Base-by-base conservation (phyloP, 2,797 vertebrate species). In the Pristis pectinata region DNA sequence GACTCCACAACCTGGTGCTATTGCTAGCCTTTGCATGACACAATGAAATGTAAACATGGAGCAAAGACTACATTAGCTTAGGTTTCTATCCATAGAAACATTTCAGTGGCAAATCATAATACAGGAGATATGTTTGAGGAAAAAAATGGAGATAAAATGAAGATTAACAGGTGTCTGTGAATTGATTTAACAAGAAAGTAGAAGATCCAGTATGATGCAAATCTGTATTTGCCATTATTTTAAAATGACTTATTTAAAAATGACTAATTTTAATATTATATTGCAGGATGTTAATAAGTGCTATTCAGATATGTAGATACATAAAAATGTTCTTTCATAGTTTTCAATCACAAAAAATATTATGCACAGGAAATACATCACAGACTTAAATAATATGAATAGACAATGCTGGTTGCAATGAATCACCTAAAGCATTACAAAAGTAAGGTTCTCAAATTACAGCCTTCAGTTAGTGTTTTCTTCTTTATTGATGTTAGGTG, bases 91-190 rank as follows among this genome's bases (percentile, higher is more conserved):
- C 7, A 19, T 85, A 27, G 67, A 30, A 11, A 53, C 64, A 67
- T 74, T 27, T 74, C 44, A 74, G 24, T 53, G 27, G 17, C 17
- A 94, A 56, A 10, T 76, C 49, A 34, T 19, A n/a, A 74, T 19
- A 56, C 10, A 34, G 92, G 70, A 74, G 24, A 17, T 76, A 34
- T 7, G 30, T 94, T 94, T 49, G 44, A 94, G 72, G 49, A 56
- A 76, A 67, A n/a, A 11, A 53, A 76, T 27, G 9, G 92, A 76
- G 44, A 56, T 56, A 76, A 94, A 49, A 56, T 53, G 6, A 53
- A 76, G 70, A 94, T 94, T 94, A 94, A 37, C 92, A 76, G 70
- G 67, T 19, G 11, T 94, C 27, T 74, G 70, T n/a, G 37, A 94
- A 76, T 94, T 74, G 1, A 76, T n/a, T 94, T 94, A 19, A 17